Base-by-base conservation (phyloP, 2,113 vertebrate species). In the Gnathonemus echidnorhynchus region DNA sequence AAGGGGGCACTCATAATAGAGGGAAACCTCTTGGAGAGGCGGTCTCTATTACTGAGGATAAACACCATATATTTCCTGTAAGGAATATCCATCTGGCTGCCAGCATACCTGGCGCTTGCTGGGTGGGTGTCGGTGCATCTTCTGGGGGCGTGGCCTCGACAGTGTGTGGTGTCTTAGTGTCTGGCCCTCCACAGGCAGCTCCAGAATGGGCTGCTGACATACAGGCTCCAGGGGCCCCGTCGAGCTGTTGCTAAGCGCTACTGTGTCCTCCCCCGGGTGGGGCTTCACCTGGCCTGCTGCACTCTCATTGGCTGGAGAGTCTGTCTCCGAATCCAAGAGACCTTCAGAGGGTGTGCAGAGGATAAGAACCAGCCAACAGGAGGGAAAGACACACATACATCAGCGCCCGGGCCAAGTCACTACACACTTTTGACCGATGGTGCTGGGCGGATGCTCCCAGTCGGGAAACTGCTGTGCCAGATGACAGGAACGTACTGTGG, bases 401-500 rank as follows among this genome's bases (percentile, higher is more conserved):
- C 13, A 39, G 6, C 9, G 3, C 21, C 39, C 21, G 6, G 86
- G 13, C 27, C 27, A 35, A 17, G 46, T 3, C 15, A 17, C 53
- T 24, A 93, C 96, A 96, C 96, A 98, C 97, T 96, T 93, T 95
- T 97, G 90, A 96, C 87, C 0, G 94, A 95, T 24, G 95, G 91
- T 0, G 95, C 96, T 3, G 97, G 97, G 24, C 96, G 95, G 90
- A 96, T 93, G 92, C 95, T 97, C 90, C 93, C 93, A 87, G 93
- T 95, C 49, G 95, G 93, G 80, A 95, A 95, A 90, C 93, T 95
- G 5, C 94, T 95, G 91, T 96, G 95, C 92, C 95, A 94, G 88
- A 96, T 93, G 35, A 95, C 94, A 10, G 97, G 95, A 93, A 94
- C 95, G 89, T 96, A 97, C 95, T 96, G 93, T 93, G 45, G 56